phyloP scores from a whole-genome alignment of 2,113 vertebrate species.

The Tyto alba region DNA sequence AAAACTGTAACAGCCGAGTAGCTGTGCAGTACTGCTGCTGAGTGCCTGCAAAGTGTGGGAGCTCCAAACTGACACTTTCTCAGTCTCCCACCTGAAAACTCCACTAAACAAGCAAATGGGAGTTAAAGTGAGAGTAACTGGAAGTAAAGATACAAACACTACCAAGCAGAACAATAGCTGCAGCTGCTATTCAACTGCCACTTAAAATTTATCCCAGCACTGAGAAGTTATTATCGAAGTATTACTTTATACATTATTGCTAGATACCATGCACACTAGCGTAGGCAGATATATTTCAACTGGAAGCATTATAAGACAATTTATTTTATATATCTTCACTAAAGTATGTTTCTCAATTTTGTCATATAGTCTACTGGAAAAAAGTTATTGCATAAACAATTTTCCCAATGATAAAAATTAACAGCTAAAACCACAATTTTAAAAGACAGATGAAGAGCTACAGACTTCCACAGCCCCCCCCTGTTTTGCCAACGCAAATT shows the following conservation, averaged over 20 bases:
- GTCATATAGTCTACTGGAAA: not conserved
- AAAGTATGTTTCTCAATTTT: not conserved
- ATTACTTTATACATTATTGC: not conserved
- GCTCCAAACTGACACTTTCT: not conserved
- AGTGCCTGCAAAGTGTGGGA: rapidly evolving
- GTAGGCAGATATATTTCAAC: not conserved
- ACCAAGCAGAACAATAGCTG: not conserved
- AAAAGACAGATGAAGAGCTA: not conserved
- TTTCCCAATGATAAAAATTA: not conserved
- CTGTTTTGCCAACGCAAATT: not conserved
- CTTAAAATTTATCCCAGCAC: not conserved
- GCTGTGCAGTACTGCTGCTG: not conserved
- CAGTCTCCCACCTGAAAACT: not conserved
- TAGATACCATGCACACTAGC: not conserved
- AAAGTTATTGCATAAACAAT: not conserved
- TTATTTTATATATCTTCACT: not conserved
- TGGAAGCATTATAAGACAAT: not conserved
- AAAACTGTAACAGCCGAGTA: not conserved
- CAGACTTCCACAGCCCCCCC: not conserved
- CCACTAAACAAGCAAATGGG: not conserved
- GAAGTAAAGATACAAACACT: not conserved
- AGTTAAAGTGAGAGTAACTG: not conserved
- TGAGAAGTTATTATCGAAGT: not conserved
- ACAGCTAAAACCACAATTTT: not conserved
- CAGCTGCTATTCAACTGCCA: not conserved